These are phyloP conservation scores for Macrobrachium rosenbergii DNA, from an alignment of 1,140 invertebrate genomes.

Conservation along the genomic window DNA sequence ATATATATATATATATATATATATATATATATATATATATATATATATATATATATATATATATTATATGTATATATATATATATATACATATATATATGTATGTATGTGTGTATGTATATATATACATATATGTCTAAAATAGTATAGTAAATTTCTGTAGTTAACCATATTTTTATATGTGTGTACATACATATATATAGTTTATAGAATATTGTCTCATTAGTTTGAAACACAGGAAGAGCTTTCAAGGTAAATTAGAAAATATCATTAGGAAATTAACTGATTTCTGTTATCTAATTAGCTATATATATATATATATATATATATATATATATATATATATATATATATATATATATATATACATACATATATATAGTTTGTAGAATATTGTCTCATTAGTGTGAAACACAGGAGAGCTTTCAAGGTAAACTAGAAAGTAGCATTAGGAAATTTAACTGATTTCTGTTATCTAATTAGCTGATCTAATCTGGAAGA, in stretches of 20 bases:
- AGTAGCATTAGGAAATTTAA: too few relatives aligned
- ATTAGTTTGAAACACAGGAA: too few relatives aligned
- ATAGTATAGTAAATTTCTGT: too few relatives aligned
- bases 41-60: background rate
- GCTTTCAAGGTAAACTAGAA: too few relatives aligned
- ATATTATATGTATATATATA: background rate
- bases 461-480: too few relatives aligned
- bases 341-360: conserved; percentile 5
- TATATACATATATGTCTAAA: too few relatives aligned
- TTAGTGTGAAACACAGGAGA: too few relatives aligned
- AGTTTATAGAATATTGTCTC: background rate
- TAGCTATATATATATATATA: background rate
- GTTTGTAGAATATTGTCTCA: background rate
- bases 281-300: too few relatives aligned
- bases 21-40: conserved; percentile 14
- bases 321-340: conserved; percentile 22
- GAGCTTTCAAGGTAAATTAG: too few relatives aligned
- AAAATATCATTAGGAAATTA: too few relatives aligned
- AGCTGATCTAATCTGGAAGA: too few relatives aligned
- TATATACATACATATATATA: background rate
- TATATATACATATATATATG: background rate
- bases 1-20: conserved; percentile 27
- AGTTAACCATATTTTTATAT: background rate
- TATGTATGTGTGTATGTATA: background rate
- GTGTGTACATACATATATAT: background rate